Evolutionary conservation across 2,113 vertebrate species (phyloP), one percentile per base, ranked within the genome.

Genomic region (Gavia stellata): DNA sequence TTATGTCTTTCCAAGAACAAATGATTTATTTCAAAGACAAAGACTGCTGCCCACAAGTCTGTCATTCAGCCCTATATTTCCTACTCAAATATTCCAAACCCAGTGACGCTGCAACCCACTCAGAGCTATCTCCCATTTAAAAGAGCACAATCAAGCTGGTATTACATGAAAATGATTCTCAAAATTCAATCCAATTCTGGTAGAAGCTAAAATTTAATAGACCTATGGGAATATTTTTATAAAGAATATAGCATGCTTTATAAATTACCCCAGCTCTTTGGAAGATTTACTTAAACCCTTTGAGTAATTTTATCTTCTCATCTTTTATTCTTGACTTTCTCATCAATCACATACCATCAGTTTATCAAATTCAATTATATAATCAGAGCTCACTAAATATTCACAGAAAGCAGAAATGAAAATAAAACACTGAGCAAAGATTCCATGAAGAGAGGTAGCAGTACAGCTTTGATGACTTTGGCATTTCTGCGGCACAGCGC

Each of bases 301-400:
- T 38, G 93, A 96, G 78, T 84, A 95, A 96, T 91, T 95, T 89
- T 92, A 95, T 90, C 80, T 68, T 63, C 62, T 94, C 81, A 94
- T 95, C 91, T 86, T 91, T 95, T 92, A 92, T 72, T 94, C 96
- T 80, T 91, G 84, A 92, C 88, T 94, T 94, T 81, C 88, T 93
- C 91, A 94, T 93, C 93, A 92, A 92, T 89, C 73, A 93, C 55
- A 78, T 56, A 65, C 56, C 89, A 94, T 91, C 95, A 79, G 55
- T 94, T 96, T 97, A 88, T 91, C 94, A 96, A 95, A 96, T 94
- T 94, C 91, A 96, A 97, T 96, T 97, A 96, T 31, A 29, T 79
- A 96, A 95, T 96, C 94, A 95, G 94, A 89, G 62, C 59, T 87
- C 80, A 74, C 86, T 88, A 95, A 97, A 96, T 79, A 95, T 90